Evolutionary conservation across 2,113 vertebrate species (phyloP).

Genomic region (Semnornis frantzii): DNA sequence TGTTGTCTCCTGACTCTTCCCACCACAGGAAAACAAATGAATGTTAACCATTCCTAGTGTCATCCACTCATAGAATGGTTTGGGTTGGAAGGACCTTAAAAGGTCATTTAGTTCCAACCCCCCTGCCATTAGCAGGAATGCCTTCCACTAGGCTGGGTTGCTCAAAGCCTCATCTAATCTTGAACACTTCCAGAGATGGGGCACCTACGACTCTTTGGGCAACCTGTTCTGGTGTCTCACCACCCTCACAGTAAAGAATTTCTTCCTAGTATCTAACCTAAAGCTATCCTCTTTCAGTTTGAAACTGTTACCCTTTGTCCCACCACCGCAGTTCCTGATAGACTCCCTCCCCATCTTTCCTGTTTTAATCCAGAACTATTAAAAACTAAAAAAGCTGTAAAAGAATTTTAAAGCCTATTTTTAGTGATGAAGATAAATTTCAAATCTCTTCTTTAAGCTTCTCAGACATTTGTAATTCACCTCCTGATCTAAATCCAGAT

Average conservation of each 20-base stretch:
- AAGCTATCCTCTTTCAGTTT: neutral
- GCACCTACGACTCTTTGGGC: neutral
- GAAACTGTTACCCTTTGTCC: neutral
- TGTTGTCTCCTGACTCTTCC: neutral
- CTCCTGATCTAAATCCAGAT: neutral
- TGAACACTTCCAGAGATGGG: neutral
- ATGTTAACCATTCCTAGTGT: fast-evolving
- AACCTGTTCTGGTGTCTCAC: neutral
- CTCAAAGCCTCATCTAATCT: neutral
- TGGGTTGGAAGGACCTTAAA: neutral
- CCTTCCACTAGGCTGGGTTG: neutral
- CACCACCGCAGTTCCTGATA: too few relatives aligned
- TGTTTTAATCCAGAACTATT: neutral
- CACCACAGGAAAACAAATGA: neutral
- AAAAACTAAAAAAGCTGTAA: neutral
- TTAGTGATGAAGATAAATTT: neutral
- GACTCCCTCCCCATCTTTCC: neutral
- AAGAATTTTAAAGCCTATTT: neutral
- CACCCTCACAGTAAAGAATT: neutral
- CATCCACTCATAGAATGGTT: neutral
- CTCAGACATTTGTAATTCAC: neutral
- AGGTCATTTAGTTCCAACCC: neutral
- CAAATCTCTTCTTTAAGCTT: neutral
- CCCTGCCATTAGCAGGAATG: neutral
- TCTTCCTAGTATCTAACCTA: neutral